Base-by-base conservation (phyloP, 2,113 vertebrate species). In the Trinectes maculatus region DNA sequence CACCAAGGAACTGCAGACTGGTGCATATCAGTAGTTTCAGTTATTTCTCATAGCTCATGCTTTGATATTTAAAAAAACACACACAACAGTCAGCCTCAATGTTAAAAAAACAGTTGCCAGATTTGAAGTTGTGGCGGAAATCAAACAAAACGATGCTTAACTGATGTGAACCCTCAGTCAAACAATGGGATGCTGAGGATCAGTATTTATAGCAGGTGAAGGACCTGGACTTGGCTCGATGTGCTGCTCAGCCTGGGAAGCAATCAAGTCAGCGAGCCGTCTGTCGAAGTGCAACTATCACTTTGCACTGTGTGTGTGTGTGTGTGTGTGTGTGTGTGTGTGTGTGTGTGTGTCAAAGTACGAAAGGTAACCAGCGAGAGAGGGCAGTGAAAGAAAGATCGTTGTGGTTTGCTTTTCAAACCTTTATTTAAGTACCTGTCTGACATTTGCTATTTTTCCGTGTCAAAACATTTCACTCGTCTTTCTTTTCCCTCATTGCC, bases 401-500 rank as follows among this genome's bases (percentile, higher is more conserved):
- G 46, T 26, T 3, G 15, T 26, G 44, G 77, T 68, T 74, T 73
- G 69, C 54, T 58, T 80, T 74, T 77, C 68, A 84, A 80, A 52
- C 65, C 60, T 36, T 51, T 85, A 62, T 83, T 88, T 84, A 87
- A 88, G 87, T 80, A 84, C 80, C 77, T 79, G 43, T 87, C 82
- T 88, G 85, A 89, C 78, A 76, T 85, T 85, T 86, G 80, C 80
- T 84, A 76, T 83, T 76, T 83, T 77, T 89, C 77, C 51, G 65
- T 86, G 84, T 89, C 87, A 88, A 90, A 89, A 88, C 85, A 91
- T 83, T 83, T 88, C 89, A 83, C 48, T 40, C 26, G 70, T 47
- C 53, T 49, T 39, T 80, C 77, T 82, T 84, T n/a, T 67, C 76
- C 62, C 77, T 80, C 77, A 80, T 75, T 86, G 75, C 85, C 72